Evolutionary conservation across 2,797 vertebrate species (phyloP).

Genomic region (Anas georgica): DNA sequence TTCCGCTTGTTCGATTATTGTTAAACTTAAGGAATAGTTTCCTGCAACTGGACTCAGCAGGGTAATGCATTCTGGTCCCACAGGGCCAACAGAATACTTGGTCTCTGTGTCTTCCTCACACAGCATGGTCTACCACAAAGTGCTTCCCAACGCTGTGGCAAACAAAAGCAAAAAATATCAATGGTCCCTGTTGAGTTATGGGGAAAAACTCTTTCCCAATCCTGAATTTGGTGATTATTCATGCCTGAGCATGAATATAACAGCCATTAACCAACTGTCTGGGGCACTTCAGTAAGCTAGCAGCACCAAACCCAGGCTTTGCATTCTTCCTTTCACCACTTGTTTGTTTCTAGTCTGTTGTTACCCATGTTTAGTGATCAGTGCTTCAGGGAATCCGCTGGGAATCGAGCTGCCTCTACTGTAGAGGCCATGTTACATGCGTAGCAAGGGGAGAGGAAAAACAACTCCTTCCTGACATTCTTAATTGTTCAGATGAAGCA

Average conservation of each 20-base stretch:
- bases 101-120: neutral
- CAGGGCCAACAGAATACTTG: neutral
- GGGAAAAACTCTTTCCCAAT: neutral
- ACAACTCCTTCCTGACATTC: neutral
- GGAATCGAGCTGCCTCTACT: rapidly evolving
- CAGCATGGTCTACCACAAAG: neutral
- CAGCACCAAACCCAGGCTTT: neutral
- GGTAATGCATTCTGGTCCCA: neutral
- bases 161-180: neutral
- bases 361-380: neutral
- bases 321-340: neutral
- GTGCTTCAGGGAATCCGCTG: neutral
- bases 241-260: neutral
- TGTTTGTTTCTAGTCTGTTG: neutral
- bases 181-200: neutral
- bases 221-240: neutral
- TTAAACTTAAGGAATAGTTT: neutral
- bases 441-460: neutral
- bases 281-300: neutral
- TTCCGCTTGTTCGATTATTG: neutral
- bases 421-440: too few relatives aligned
- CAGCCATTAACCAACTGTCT: neutral
- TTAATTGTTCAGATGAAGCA: neutral
- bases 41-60: neutral
- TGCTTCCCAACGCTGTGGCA: neutral